Base-by-base conservation (phyloP, 2,113 vertebrate species). In the Odontesthes bonariensis region DNA sequence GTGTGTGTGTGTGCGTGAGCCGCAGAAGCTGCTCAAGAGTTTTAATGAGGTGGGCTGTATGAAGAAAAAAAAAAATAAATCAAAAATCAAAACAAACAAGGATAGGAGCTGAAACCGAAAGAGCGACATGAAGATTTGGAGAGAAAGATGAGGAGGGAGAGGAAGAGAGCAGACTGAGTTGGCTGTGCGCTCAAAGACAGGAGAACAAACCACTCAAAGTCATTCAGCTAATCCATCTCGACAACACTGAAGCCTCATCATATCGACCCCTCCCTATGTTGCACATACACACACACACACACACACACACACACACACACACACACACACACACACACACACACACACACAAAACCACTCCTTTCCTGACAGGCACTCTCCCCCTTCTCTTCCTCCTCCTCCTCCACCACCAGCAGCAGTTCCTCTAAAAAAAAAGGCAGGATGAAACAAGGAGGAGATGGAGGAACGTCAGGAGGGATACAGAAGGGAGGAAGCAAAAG, bases 151-250 rank as follows among this genome's bases (percentile, higher is more conserved):
- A 17, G 44, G 74, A 53, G 58, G 67, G 61, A 40, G 71, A 63
- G 68, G 71, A 69, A 61, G 77, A 71, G 82, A 72, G 69, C 75
- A 77, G 78, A 86, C 82, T 59, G 77, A 81, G 80, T 82, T 71
- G 79, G 78, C 88, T 86, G 73, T 40, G 77, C 72, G 73, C 88
- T 92, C 89, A 90, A 89, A 92, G 89, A 91, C 91, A 82, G 87
- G 83, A 90, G 88, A 91, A 91, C 88, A 92, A 91, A 83, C 89
- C 82, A 75, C 89, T 91, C 89, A 89, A 91, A 90, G 91, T 91
- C 90, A 90, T 80, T 53, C 88, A 20, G 87, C 84, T 92, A 91
- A 92, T 92, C 90, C 90, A 91, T 91, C 90, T 77, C 63, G 90
- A 92, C 91, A 91, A 91, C 83, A 71, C 86, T 84, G 90, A 90